A percentile compares a stretch with the other conserved stretches of the same genome.
Evolutionary conservation across 2,797 vertebrate species (phyloP).

Genomic region (Anas bernieri): DNA sequence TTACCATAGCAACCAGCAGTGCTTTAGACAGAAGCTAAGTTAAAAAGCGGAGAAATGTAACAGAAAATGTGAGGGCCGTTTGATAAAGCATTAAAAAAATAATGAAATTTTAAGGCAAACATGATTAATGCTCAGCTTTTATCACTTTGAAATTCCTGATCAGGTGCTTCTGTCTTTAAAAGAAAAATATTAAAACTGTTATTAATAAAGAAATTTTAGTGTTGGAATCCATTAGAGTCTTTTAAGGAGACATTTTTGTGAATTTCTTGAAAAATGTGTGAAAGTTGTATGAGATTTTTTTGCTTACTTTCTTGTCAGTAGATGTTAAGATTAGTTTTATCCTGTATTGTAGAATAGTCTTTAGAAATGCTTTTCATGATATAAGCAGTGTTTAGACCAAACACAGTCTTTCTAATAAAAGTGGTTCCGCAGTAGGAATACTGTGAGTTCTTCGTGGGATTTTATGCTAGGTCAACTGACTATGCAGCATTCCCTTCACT

Average conservation of each 20-base stretch:
- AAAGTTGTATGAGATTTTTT: background rate
- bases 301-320: background rate
- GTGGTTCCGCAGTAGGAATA: background rate
- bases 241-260: background rate
- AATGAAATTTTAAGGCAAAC: constrained; percentile 36
- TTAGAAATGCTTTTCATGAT: background rate
- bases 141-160: background rate
- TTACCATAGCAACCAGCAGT: constrained; percentile 71
- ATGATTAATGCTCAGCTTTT: constrained; percentile 23
- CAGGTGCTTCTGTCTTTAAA: constrained; percentile 16
- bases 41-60: constrained; percentile 50
- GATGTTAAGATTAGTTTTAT: background rate
- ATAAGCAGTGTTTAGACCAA: background rate
- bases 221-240: background rate
- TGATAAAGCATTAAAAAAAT: constrained; percentile 55
- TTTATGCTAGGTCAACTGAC: fast-evolving
- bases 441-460: background rate
- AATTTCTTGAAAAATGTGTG: background rate
- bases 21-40: constrained; percentile 55
- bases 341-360: background rate
- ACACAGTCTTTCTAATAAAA: background rate
- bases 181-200: background rate
- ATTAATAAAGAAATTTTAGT: constrained; percentile 4
- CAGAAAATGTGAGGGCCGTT: constrained; percentile 45
- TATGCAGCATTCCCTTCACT: fast-evolving